Conservation (phyloP, 2,797 vertebrate genomes). For the Coilia nasus region DNA sequence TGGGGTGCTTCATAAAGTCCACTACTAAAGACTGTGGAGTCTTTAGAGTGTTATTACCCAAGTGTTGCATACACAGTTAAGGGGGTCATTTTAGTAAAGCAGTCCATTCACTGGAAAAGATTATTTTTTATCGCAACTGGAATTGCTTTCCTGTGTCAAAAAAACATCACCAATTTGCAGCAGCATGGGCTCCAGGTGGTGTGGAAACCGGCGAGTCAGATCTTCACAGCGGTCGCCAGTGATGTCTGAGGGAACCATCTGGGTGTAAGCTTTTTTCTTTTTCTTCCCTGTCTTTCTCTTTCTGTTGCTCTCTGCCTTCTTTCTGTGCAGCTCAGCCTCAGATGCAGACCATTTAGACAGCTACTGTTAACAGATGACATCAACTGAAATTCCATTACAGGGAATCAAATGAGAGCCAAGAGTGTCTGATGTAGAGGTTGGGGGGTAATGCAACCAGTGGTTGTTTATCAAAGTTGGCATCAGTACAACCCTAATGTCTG, state of each 20-base stretch:
- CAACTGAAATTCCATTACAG: not conserved
- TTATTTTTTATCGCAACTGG: conserved; percentile 54
- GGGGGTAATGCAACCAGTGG: not conserved
- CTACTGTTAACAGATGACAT: not conserved
- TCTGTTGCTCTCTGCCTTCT: too few relatives aligned
- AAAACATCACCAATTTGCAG: conserved; percentile 43
- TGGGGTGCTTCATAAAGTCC: too few relatives aligned
- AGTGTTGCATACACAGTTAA: conserved; percentile 34
- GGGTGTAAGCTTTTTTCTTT: not conserved
- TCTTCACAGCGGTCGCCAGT: not conserved
- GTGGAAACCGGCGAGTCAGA: conserved; percentile 43
- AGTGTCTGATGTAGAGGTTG: not conserved
- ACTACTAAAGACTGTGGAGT: too few relatives aligned
- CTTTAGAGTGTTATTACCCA: too few relatives aligned
- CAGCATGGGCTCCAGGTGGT: conserved; percentile 38
- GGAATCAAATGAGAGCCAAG: not conserved
- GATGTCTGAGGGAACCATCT: not conserved
- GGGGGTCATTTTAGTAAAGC: conserved; percentile 40
- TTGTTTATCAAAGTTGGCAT: not conserved
- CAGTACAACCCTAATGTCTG: too few relatives aligned
- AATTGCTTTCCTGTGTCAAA: conserved; percentile 50
- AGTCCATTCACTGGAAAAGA: conserved; percentile 51
- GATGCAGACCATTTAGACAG: not conserved
- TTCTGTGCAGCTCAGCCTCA: not conserved
- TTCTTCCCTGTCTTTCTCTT: not conserved